These are phyloP conservation scores for Premnoplex brunnescens DNA, from an alignment of 2,797 vertebrate species.

Conservation along the genomic window DNA sequence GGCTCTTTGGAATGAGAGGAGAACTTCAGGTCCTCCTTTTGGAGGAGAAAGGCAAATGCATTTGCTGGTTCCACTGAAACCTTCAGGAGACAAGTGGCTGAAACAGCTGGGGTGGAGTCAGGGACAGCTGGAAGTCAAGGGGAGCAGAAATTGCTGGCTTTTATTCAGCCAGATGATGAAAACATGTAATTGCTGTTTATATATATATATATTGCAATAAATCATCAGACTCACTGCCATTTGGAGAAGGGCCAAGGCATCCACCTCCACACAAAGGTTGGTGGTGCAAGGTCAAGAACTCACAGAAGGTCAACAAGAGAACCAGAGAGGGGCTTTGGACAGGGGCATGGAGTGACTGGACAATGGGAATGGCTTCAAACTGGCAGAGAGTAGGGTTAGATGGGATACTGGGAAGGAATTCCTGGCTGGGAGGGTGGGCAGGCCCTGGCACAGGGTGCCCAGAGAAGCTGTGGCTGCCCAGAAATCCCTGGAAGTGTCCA, in stretches of 20 bases:
- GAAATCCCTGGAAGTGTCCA: neutral
- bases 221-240: accelerated
- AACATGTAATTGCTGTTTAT: neutral
- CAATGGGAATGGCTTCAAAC: neutral
- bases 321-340: neutral
- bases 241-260: neutral
- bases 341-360: neutral
- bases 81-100: neutral
- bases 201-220: neutral
- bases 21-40: neutral
- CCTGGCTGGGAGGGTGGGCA: accelerated
- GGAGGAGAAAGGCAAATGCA: neutral
- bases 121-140: neutral
- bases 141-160: neutral
- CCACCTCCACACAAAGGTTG: neutral
- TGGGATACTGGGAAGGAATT: accelerated
- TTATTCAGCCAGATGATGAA: neutral
- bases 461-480: neutral
- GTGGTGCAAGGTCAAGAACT: neutral
- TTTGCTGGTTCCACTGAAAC: no score
- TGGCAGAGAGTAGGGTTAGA: accelerated
- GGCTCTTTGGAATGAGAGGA: neutral
- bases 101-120: neutral
- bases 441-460: neutral
- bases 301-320: neutral